Evolutionary conservation across 35 echinoderm and acorn worm genomes (phyloP), one percentile per base, ranked within the genome.

Genomic region (Amphiura filiformis): DNA sequence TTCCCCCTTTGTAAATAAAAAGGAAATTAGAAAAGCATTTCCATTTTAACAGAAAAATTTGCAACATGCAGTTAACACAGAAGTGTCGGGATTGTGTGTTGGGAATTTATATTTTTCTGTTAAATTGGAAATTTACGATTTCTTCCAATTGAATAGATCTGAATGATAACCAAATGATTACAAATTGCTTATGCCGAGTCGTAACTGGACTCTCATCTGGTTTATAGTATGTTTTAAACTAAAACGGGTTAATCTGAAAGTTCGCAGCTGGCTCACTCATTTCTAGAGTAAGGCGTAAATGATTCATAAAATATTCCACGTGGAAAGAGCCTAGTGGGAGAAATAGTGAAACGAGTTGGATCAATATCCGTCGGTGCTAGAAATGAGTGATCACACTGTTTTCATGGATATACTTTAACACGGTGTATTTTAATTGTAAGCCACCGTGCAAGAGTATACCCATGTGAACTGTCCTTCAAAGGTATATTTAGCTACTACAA

Each of bases 401-500:
- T n/a, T 26, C 28, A 13, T 3, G 61, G 61, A 70, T 70, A 70
- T n/a, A 70, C 61, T 47, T 9, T 47, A 70, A n/a, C 61, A 15
- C 26, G 9, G 7, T 15, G 61, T 70, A 11, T 18, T 3, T 70
- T 70, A 70, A 70, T 70, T 70, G 26, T 30, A 70, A 47, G 26
- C 61, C 61, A 26, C 7, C 61, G 61, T 70, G 61, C 26, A 70
- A 70, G 17, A 70, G 61, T 70, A 15, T 70, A 70, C 26, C 61
- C 61, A 2, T 70, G 61, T n/a, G 26, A 70, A 70, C 15, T 70
- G 15, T 70, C 61, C 61, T 70, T 70, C 61, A 70, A 70, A 70
- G 61, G 61, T 70, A 70, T 70, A 70, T 70, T 70, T 70, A 70
- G 61, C 61, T 70, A 70, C 61, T 70, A 70, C 61, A 70, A 70